A percentile compares a stretch with the other conserved stretches of the same genome.
Conservation (phyloP, 2,797 vertebrate genomes). For the Rhinatrema bivittatum region DNA sequence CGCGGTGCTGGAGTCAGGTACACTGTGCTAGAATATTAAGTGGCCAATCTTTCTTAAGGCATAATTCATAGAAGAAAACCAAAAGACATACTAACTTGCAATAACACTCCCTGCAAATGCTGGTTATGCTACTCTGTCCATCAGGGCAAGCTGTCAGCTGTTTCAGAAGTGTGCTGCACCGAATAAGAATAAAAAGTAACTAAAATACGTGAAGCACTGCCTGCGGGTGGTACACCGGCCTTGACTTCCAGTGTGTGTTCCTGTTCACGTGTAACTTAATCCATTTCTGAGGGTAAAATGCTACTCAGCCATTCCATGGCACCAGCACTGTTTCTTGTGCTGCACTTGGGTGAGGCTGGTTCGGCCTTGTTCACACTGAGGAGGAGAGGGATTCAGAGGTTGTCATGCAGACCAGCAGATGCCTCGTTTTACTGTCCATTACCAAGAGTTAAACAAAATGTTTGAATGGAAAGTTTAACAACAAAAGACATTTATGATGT, state of each 20-base stretch:
- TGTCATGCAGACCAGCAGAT: conserved; percentile 17
- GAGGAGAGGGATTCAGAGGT: conserved; percentile 25
- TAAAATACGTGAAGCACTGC: too few relatives aligned
- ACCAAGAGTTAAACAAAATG: conserved; percentile 64
- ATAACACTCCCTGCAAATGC: conserved; percentile 25
- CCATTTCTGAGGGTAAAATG: conserved; percentile 11
- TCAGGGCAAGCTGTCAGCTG: conserved; percentile 12
- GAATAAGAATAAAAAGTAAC: conserved; percentile 20
- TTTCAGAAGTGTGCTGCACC: too few relatives aligned
- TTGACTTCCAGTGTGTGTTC: conserved; percentile 24
- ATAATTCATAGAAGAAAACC: too few relatives aligned
- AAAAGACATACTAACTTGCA: conserved; percentile 2
- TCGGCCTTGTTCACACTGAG: conserved; percentile 13
- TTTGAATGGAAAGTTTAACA: conserved; percentile 65
- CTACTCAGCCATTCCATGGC: not conserved
- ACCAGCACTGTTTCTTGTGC: conserved; percentile 9
- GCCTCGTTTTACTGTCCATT: conserved; percentile 42
- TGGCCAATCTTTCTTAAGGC: too few relatives aligned
- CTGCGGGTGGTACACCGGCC: conserved; percentile 29
- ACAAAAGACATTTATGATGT: conserved; percentile 72
- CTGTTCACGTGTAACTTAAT: conserved; percentile 25
- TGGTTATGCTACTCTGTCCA: conserved; percentile 26
- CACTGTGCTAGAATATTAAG: too few relatives aligned
- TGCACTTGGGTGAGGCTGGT: conserved; percentile 2
- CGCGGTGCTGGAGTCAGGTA: too few relatives aligned